These are phyloP conservation scores for Phenacoccus solenopsis DNA, from an alignment of 1,140 invertebrate species.

Conservation along the genomic window DNA sequence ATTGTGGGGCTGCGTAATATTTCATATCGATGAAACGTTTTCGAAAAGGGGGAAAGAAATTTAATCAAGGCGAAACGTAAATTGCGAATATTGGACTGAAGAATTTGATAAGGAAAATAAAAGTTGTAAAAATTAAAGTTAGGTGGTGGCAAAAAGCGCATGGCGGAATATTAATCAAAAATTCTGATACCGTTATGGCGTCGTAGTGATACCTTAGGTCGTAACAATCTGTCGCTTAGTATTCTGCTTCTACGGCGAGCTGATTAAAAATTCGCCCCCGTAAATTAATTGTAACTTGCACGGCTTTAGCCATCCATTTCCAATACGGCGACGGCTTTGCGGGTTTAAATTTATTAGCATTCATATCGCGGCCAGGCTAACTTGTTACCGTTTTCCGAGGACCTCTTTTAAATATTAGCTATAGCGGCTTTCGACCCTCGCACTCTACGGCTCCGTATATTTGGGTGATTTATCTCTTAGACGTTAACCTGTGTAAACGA, in stretches of 20 bases:
- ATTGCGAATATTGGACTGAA: background rate
- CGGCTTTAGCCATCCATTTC: slow-evolving; percentile 1
- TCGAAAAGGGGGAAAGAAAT: background rate
- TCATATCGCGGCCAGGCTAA: background rate
- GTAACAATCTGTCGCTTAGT: slow-evolving; percentile 1
- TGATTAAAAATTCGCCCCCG: background rate
- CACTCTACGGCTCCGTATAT: background rate
- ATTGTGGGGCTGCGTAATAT: too few relatives aligned
- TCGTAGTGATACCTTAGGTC: background rate
- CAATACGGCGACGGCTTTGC: background rate
- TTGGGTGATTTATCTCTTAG: background rate
- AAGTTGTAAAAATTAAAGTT: background rate
- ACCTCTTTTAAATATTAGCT: slow-evolving; percentile 2
- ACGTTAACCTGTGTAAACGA: background rate
- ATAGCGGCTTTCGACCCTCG: background rate
- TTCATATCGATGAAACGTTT: background rate
- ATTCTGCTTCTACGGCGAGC: background rate
- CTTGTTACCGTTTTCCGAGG: slow-evolving; percentile 1
- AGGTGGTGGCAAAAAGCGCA: background rate
- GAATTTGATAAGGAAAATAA: background rate
- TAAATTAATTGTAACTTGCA: slow-evolving; percentile 3
- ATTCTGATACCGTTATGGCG: background rate
- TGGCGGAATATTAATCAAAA: background rate
- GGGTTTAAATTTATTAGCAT: slow-evolving; percentile 3
- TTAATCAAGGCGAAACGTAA: background rate